phyloP scores from a whole-genome alignment of 2,113 vertebrate genomes.

The Antechinus stuartii region DNA sequence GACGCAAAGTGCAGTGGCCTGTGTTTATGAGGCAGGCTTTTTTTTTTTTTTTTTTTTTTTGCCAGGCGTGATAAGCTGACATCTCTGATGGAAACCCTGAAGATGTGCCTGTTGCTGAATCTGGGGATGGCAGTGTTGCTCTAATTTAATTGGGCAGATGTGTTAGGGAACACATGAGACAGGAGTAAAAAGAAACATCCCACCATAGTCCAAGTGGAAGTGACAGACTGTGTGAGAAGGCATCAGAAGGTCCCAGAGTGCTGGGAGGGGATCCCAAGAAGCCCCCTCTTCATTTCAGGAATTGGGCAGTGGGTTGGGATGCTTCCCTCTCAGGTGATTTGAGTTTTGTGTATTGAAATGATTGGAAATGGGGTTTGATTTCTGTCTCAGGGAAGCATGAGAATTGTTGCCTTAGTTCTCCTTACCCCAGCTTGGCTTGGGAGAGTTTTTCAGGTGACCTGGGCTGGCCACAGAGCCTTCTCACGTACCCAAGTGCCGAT shows the following conservation, averaged over 20 bases:
- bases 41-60: neutral
- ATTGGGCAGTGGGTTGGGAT: neutral
- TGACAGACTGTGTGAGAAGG: neutral
- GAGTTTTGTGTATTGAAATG: neutral
- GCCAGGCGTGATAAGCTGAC: neutral
- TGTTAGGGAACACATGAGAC: neutral
- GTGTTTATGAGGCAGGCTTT: neutral
- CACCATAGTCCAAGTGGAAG: neutral
- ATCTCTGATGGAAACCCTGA: neutral
- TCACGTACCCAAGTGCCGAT: neutral
- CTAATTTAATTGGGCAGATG: neutral
- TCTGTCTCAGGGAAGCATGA: neutral
- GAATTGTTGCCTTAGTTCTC: neutral
- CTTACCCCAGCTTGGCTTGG: neutral
- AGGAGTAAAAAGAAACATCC: neutral
- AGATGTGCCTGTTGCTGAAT: neutral
- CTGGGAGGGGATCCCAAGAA: fast-evolving
- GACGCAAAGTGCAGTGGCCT: neutral
- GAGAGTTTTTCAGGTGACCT: neutral
- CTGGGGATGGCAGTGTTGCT: neutral
- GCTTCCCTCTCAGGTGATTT: neutral
- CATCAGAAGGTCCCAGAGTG: neutral
- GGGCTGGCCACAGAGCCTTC: neutral
- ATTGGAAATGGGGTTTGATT: neutral
- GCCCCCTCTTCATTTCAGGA: neutral